Conservation (phyloP, 1,140 invertebrate genomes). For the Dendrolimus punctatus region DNA sequence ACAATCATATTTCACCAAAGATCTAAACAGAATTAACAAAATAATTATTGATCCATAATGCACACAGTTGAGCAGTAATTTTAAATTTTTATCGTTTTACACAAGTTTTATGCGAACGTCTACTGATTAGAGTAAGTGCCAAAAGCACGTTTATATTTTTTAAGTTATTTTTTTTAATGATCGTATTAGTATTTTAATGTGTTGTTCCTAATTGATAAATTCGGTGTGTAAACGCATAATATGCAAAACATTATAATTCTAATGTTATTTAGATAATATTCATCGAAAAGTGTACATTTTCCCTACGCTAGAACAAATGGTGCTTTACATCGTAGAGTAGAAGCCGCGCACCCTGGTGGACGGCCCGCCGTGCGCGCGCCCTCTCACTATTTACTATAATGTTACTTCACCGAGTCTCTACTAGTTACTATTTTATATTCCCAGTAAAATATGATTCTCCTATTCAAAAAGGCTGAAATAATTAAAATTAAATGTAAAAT, state of each 20-base stretch:
- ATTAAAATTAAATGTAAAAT: slow-evolving; percentile 39
- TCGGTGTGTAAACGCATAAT: slow-evolving; percentile 46
- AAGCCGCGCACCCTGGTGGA: slow-evolving; percentile 21
- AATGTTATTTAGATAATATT: slow-evolving; percentile 61
- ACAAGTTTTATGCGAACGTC: slow-evolving; percentile 1
- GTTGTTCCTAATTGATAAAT: slow-evolving; percentile 66
- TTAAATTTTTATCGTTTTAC: too few species aligned
- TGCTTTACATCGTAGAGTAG: slow-evolving; percentile 66
- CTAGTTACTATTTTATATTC: slow-evolving; percentile 68
- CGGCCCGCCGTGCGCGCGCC: slow-evolving; percentile 22
- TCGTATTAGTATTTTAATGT: slow-evolving; percentile 61
- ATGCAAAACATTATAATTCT: slow-evolving; percentile 57
- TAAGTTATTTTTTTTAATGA: slow-evolving; percentile 51
- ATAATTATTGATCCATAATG: too few species aligned
- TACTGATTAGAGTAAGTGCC: slow-evolving; percentile 50
- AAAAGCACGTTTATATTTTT: slow-evolving; percentile 60
- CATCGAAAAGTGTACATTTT: slow-evolving; percentile 64
- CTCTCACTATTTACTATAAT: slow-evolving; percentile 41
- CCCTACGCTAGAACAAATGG: slow-evolving; percentile 71
- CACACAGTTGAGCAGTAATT: too few species aligned
- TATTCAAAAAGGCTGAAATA: slow-evolving; percentile 69
- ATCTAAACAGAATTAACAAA: slow-evolving; percentile 20
- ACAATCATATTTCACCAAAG: slow-evolving; percentile 42
- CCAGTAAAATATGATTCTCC: slow-evolving; percentile 62
- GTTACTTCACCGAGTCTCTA: slow-evolving; percentile 61